Evolutionary conservation across 2,797 vertebrate species (phyloP).

Genomic region (Kryptolebias ocellatus): DNA sequence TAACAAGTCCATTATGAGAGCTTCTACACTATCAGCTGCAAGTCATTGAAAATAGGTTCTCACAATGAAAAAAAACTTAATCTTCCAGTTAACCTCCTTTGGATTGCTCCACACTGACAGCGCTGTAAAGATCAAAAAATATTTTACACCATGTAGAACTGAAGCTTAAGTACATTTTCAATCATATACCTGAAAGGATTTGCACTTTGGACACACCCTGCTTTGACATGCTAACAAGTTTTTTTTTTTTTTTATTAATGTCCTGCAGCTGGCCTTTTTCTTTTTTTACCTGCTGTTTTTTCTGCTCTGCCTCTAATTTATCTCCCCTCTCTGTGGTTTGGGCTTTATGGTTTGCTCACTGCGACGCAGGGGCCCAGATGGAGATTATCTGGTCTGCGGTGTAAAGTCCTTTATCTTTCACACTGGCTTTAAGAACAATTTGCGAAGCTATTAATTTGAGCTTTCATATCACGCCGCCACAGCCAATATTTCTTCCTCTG

Average conservation of each 20-base stretch:
- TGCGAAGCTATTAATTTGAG: conserved; percentile 56
- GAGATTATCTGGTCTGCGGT: conserved; percentile 60
- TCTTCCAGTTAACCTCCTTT: conserved; percentile 6
- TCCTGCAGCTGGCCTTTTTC: conserved; percentile 46
- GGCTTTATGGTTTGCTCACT: conserved; percentile 57
- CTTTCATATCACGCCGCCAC: conserved; percentile 45
- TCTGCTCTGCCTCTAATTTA: conserved; percentile 45
- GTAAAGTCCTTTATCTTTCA: conserved; percentile 58
- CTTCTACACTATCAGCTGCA: conserved; percentile 4
- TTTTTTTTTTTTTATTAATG: conserved; percentile 36
- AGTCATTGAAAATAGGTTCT: neutral
- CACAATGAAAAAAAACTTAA: conserved; percentile 1
- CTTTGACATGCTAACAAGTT: conserved; percentile 30
- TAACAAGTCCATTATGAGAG: conserved; percentile 10
- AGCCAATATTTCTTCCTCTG: conserved; percentile 62
- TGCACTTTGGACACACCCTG: conserved; percentile 11
- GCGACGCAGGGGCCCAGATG: conserved; percentile 49
- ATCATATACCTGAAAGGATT: conserved; percentile 12
- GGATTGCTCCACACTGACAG: neutral
- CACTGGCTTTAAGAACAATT: conserved; percentile 54
- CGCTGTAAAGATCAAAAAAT: conserved; percentile 4
- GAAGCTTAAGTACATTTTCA: conserved; percentile 2
- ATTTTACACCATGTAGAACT: neutral
- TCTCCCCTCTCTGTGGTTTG: conserved; percentile 52
- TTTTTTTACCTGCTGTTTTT: conserved; percentile 52